Evolutionary conservation across 2,113 vertebrate species (phyloP).

Genomic region (Pterocles burchelli): DNA sequence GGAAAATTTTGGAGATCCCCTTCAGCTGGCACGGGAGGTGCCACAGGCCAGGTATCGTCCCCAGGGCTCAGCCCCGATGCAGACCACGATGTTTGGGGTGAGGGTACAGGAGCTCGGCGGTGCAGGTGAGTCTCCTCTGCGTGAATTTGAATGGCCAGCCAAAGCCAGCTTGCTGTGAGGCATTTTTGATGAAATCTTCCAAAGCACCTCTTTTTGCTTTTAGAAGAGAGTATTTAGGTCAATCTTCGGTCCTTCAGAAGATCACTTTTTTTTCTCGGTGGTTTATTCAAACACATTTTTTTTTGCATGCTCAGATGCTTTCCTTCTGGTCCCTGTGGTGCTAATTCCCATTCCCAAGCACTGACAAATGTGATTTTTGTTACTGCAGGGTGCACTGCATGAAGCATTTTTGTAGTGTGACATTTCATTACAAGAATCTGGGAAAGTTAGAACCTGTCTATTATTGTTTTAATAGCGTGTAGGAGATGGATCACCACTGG

Average conservation of each 20-base stretch:
- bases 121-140: background rate
- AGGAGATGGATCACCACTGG: background rate
- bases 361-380: background rate
- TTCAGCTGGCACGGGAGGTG: background rate
- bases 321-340: background rate
- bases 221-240: background rate
- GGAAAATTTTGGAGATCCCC: background rate
- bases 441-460: background rate
- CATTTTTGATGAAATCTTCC: background rate
- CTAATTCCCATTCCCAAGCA: background rate
- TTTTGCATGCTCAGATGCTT: background rate
- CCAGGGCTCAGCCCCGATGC: background rate
- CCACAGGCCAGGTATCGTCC: background rate
- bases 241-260: background rate
- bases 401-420: background rate
- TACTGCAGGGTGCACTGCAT: background rate
- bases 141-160: background rate
- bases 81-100: background rate
- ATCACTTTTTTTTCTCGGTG: background rate
- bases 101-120: rapidly evolving
- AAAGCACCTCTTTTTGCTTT: background rate
- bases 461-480: background rate
- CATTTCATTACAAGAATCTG: background rate
- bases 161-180: background rate
- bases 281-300: background rate